Conservation (phyloP, 2,797 vertebrate species). For the Arnoldichthys spilopterus region DNA sequence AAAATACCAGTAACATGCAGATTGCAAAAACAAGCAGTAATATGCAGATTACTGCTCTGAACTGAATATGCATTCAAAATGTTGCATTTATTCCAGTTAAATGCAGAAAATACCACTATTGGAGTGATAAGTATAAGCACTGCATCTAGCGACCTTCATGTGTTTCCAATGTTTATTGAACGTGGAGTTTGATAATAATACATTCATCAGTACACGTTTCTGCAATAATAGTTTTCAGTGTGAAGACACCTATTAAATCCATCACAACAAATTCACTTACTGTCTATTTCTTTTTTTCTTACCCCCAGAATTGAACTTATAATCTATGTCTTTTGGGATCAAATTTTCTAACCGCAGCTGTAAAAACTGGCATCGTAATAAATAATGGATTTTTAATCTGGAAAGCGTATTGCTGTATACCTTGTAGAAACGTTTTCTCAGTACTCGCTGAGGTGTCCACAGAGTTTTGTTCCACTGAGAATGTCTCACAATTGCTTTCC, state of each 20-base stretch:
- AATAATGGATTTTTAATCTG: constrained; percentile 52
- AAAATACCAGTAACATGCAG: constrained; percentile 5
- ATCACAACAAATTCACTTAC: background rate
- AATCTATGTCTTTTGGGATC: constrained; percentile 30
- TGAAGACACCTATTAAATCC: background rate
- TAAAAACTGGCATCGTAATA: constrained; percentile 13
- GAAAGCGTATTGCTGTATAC: constrained; percentile 19
- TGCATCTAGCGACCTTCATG: too few species aligned
- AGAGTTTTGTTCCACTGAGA: constrained; percentile 17
- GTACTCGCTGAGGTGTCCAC: constrained; percentile 31
- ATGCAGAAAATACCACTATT: background rate
- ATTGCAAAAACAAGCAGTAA: background rate
- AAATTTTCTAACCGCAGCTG: constrained; percentile 15
- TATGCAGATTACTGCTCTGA: background rate
- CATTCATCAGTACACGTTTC: background rate
- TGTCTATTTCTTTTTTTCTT: background rate
- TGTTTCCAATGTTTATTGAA: background rate
- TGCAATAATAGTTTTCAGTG: constrained; percentile 1
- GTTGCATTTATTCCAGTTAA: constrained; percentile 14
- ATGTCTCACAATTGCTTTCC: constrained; percentile 37
- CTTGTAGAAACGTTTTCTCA: constrained; percentile 36
- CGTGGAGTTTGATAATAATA: background rate
- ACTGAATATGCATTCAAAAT: background rate
- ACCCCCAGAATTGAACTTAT: constrained; percentile 20
- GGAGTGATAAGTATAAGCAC: background rate